phyloP scores from a whole-genome alignment of 2,113 vertebrate genomes.

The Ageneiosus marmoratus region DNA sequence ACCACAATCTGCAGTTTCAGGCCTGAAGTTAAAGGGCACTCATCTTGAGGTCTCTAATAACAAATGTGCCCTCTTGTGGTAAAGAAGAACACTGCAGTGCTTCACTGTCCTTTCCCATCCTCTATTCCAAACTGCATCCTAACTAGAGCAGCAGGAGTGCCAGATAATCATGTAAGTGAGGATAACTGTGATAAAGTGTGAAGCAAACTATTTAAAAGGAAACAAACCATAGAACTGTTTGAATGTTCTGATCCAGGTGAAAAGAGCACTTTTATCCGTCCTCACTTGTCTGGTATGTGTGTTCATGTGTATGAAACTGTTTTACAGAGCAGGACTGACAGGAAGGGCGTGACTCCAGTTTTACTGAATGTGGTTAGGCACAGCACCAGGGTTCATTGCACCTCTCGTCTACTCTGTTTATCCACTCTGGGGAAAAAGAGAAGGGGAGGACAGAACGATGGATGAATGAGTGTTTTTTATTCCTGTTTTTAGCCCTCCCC shows the following conservation, averaged over 20 bases:
- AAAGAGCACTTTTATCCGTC: not conserved
- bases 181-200: not conserved
- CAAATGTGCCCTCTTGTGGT: too few species aligned
- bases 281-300: not conserved
- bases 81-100: too few species aligned
- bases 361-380: slow-evolving; percentile 51
- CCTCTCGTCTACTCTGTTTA: slow-evolving; percentile 62
- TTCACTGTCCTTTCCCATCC: too few species aligned
- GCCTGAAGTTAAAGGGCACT: too few species aligned
- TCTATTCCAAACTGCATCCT: not conserved
- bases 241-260: not conserved
- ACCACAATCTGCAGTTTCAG: too few species aligned
- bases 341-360: slow-evolving; percentile 51
- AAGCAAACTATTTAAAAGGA: not conserved
- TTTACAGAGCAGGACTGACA: slow-evolving; percentile 27
- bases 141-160: not conserved
- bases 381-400: slow-evolving; percentile 62
- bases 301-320: slow-evolving; percentile 23
- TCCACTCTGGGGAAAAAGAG: slow-evolving; percentile 53
- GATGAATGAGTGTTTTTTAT: slow-evolving; percentile 75
- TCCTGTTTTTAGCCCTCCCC: slow-evolving; percentile 60
- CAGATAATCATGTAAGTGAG: not conserved
- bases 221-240: not conserved
- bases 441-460: slow-evolving; percentile 56
- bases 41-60: too few species aligned